A percentile compares a stretch with the other conserved stretches of the same genome.
These are phyloP conservation scores for Drosophila repletoides DNA, from an alignment of 1,140 invertebrate genomes.

Conservation along the genomic window DNA sequence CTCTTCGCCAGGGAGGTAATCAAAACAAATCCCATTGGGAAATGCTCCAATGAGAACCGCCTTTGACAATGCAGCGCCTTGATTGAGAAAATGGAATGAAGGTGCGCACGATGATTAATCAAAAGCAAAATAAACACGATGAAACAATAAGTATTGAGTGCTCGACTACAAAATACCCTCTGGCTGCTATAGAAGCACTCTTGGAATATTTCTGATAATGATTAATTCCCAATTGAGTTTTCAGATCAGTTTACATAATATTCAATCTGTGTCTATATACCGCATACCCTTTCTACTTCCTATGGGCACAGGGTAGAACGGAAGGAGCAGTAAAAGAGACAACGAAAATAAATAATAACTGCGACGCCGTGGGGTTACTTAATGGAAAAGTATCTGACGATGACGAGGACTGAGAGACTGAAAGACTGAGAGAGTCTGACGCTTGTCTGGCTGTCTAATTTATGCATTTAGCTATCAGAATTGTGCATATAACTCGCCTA, in stretches of 20 bases:
- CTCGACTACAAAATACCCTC: constrained; percentile 18
- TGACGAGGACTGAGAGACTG: not conserved
- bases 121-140: constrained; percentile 44
- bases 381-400: constrained; percentile 12
- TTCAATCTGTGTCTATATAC: not conserved
- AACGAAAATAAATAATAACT: constrained; percentile 54
- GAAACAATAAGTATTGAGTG: not conserved
- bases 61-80: constrained; percentile 62
- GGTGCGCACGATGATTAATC: constrained; percentile 63
- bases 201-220: too few species aligned
- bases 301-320: constrained; percentile 5
- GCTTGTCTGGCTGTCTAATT: constrained; percentile 45
- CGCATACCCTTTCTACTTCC: too few species aligned
- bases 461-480: constrained; percentile 54
- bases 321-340: constrained; percentile 26
- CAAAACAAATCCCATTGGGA: constrained; percentile 44
- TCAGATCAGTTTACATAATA: too few species aligned
- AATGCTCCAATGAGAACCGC: not conserved
- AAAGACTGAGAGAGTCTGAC: constrained; percentile 5
- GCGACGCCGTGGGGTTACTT: constrained; percentile 14
- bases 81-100: constrained; percentile 50
- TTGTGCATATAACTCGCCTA: constrained; percentile 16
- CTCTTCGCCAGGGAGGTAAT: constrained; percentile 28
- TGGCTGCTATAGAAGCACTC: too few species aligned
- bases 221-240: too few species aligned